Conservation (phyloP, 2,888 invertebrate genomes). For the Camponotus fellah region DNA sequence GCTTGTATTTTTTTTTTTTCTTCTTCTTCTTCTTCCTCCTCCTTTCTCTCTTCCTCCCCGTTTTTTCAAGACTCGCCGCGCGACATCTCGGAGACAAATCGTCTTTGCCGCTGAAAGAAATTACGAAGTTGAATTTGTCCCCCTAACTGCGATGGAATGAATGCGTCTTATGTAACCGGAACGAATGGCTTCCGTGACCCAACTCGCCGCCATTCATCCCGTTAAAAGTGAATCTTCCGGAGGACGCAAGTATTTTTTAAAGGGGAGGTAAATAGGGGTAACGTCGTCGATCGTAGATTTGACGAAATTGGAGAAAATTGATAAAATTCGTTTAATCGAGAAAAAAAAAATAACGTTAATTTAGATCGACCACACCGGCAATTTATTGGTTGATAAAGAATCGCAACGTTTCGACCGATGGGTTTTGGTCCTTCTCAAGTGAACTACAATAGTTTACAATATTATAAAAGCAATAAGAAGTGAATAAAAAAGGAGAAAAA, state of each 20-base stretch:
- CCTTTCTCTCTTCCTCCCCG: not conserved
- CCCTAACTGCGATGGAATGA: not conserved
- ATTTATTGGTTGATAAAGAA: no score
- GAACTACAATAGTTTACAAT: no score
- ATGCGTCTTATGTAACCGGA: not conserved
- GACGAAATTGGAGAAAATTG: not conserved
- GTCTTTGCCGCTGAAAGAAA: not conserved
- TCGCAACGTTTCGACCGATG: no score
- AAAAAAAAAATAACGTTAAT: not conserved
- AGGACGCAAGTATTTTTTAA: not conserved
- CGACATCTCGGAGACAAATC: constrained; percentile 23
- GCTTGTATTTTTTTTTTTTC: not conserved
- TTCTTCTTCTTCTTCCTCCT: no score
- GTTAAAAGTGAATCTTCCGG: constrained; percentile 1
- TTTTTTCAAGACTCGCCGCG: not conserved
- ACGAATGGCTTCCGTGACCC: not conserved
- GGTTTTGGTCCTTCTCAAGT: no score
- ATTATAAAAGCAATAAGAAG: no score
- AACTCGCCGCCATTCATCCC: not conserved
- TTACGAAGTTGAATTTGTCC: not conserved
- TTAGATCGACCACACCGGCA: no score
- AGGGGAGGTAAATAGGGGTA: not conserved
- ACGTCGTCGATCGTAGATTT: not conserved
- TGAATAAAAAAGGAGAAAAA: no score
- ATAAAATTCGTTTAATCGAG: not conserved